Evolutionary conservation across 2,797 vertebrate genomes (phyloP).

Genomic region (Coranthus polyacanthus): DNA sequence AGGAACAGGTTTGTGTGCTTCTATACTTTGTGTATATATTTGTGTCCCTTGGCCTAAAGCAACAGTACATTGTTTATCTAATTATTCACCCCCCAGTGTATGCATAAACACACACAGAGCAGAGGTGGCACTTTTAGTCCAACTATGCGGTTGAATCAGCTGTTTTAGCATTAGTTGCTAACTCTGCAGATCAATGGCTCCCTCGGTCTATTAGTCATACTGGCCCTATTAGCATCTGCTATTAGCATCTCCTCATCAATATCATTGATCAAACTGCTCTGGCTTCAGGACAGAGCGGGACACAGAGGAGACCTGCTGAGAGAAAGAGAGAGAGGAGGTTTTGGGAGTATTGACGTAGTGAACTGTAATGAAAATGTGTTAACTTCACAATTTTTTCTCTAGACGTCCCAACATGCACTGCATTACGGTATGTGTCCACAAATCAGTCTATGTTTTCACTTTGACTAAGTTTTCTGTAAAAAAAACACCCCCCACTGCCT

Average conservation of each 20-base stretch:
- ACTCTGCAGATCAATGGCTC: constrained; percentile 81
- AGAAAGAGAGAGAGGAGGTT: constrained; percentile 2
- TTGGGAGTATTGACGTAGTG: neutral
- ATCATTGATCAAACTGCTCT: constrained; percentile 72
- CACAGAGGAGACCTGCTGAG: constrained; percentile 31
- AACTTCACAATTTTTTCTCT: neutral
- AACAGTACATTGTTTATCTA: constrained; percentile 20
- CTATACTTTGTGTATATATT: neutral
- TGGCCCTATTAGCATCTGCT: constrained; percentile 75
- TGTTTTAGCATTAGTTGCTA: constrained; percentile 77
- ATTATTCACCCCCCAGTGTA: neutral
- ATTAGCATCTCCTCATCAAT: constrained; percentile 80
- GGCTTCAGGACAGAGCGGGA: constrained; percentile 46
- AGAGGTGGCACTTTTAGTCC: constrained; percentile 77
- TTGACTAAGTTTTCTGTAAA: neutral
- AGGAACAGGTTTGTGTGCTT: constrained; percentile 1
- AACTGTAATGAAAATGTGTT: neutral
- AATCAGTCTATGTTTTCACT: neutral
- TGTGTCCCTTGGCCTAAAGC: constrained; percentile 4
- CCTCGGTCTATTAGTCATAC: constrained; percentile 76
- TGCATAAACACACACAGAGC: constrained; percentile 54
- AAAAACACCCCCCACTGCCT: neutral
- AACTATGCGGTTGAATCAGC: constrained; percentile 81
- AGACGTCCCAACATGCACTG: neutral
- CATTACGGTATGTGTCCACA: neutral